Conservation (phyloP, 2,113 vertebrate species). For the Ochotona curzoniae region DNA sequence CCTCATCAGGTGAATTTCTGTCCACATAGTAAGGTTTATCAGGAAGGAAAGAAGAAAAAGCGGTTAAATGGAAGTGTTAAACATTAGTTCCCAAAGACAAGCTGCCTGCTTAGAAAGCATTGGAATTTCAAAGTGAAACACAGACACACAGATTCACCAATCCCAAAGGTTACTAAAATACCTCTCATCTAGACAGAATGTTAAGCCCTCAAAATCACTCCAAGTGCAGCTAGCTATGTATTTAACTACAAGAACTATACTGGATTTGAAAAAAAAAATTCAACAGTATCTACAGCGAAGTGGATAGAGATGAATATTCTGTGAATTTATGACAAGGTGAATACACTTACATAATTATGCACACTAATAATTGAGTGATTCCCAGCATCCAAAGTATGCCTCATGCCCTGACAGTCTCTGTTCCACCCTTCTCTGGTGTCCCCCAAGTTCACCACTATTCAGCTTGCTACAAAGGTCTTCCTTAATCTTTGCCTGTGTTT, state of each 20-base stretch:
- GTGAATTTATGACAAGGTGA: neutral
- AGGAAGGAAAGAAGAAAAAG: neutral
- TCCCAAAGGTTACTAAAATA: slow-evolving; percentile 57
- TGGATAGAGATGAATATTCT: neutral
- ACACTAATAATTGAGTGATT: neutral
- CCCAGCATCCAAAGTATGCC: neutral
- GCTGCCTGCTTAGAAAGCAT: slow-evolving; percentile 4
- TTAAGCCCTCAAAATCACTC: slow-evolving; percentile 43
- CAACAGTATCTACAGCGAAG: neutral
- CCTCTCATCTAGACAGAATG: slow-evolving; percentile 29
- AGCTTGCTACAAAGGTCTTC: no score
- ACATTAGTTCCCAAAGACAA: slow-evolving; percentile 27
- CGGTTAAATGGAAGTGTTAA: neutral
- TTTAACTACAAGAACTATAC: neutral
- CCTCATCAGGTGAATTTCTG: neutral
- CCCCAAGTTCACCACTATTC: neutral
- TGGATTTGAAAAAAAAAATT: neutral
- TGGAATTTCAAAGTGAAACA: slow-evolving; percentile 65
- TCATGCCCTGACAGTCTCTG: neutral
- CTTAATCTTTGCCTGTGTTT: neutral
- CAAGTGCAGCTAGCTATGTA: neutral
- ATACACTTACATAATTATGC: neutral
- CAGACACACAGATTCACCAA: slow-evolving; percentile 33
- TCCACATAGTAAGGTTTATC: neutral
- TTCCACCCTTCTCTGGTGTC: rapidly evolving